A percentile compares a stretch with the other conserved stretches of the same genome.
These are phyloP conservation scores for Zaprionus africanus DNA, from an alignment of 1,140 invertebrate genomes.

Conservation along the genomic window DNA sequence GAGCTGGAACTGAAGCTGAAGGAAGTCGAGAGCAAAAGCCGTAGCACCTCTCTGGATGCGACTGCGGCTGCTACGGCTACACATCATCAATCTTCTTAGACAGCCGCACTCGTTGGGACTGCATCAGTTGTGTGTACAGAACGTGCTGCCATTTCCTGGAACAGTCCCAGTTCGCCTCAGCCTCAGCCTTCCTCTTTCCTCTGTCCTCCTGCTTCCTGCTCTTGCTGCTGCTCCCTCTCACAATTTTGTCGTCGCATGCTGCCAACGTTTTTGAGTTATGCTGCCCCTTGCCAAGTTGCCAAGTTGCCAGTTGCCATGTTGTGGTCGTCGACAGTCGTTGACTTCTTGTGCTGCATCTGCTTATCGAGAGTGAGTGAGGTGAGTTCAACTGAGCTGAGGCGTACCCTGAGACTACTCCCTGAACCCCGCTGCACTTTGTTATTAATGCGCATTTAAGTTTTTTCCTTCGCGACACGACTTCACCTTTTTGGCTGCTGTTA, in stretches of 20 bases:
- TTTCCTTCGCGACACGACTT: slow-evolving; percentile 56
- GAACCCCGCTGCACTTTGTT: slow-evolving; percentile 64
- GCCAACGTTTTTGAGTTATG: slow-evolving; percentile 72
- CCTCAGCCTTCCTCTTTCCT: not conserved
- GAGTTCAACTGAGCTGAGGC: not conserved
- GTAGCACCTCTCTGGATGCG: slow-evolving; percentile 31
- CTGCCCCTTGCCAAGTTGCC: slow-evolving; percentile 50
- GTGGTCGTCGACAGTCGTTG: slow-evolving; percentile 66
- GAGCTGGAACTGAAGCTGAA: not conserved
- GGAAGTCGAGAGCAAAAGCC: slow-evolving; percentile 12
- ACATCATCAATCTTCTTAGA: slow-evolving; percentile 82
- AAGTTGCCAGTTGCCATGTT: slow-evolving; percentile 43
- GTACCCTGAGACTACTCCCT: not conserved
- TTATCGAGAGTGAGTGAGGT: slow-evolving; percentile 33
- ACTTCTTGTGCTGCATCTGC: slow-evolving; percentile 54
- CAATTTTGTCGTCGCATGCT: slow-evolving; percentile 72
- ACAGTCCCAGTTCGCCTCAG: slow-evolving; percentile 6
- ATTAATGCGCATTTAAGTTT: slow-evolving; percentile 82
- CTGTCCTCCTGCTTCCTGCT: not conserved
- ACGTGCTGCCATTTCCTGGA: slow-evolving; percentile 73
- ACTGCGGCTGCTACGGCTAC: slow-evolving; percentile 62
- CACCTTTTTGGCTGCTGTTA: slow-evolving; percentile 71
- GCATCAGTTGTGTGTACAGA: slow-evolving; percentile 76
- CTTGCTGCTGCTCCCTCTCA: slow-evolving; percentile 37
- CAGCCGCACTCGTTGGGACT: slow-evolving; percentile 60